These are phyloP conservation scores for Nixonia krombeini DNA, from an alignment of 1,140 invertebrate species.

Conservation along the genomic window DNA sequence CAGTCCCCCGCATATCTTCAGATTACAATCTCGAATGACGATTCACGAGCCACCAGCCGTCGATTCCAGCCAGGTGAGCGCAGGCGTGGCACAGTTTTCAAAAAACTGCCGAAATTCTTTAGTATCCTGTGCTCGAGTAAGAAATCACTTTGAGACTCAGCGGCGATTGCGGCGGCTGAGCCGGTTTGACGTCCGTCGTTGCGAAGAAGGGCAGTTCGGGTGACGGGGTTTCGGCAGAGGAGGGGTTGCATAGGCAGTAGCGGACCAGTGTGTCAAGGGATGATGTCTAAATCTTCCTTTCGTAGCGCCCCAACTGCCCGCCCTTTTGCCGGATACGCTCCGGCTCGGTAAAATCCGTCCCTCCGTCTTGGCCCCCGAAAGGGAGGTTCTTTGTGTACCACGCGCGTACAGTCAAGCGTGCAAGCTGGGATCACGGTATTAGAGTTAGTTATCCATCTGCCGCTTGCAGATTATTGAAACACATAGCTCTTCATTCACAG, in stretches of 20 bases:
- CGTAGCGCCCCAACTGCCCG: conserved; percentile 65
- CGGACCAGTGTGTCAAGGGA: conserved; percentile 59
- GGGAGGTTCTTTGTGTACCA: conserved; percentile 47
- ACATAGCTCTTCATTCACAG: conserved; percentile 34
- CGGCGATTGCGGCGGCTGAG: conserved; percentile 16
- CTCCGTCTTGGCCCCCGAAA: conserved; percentile 35
- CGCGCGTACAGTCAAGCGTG: conserved; percentile 47
- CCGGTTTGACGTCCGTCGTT: conserved; percentile 51
- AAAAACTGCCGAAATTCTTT: too few species aligned
- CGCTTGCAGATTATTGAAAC: conserved; percentile 34
- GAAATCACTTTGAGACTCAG: conserved; percentile 48
- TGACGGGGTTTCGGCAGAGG: conserved; percentile 33
- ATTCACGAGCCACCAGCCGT: too few species aligned
- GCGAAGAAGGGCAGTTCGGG: too few species aligned
- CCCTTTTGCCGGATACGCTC: conserved; percentile 62
- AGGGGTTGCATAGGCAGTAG: conserved; percentile 45
- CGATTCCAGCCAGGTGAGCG: too few species aligned
- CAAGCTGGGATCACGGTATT: conserved; percentile 35
- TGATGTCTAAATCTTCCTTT: conserved; percentile 71
- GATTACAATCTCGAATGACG: too few species aligned
- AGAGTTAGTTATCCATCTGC: conserved; percentile 39
- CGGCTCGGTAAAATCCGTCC: conserved; percentile 35
- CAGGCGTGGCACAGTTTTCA: too few species aligned
- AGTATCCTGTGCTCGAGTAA: conserved; percentile 28
- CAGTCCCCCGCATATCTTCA: too few species aligned